Evolutionary conservation across 1,140 invertebrate species (phyloP), one percentile per base, ranked within the genome.

Genomic region (Drosophila leontia): DNA sequence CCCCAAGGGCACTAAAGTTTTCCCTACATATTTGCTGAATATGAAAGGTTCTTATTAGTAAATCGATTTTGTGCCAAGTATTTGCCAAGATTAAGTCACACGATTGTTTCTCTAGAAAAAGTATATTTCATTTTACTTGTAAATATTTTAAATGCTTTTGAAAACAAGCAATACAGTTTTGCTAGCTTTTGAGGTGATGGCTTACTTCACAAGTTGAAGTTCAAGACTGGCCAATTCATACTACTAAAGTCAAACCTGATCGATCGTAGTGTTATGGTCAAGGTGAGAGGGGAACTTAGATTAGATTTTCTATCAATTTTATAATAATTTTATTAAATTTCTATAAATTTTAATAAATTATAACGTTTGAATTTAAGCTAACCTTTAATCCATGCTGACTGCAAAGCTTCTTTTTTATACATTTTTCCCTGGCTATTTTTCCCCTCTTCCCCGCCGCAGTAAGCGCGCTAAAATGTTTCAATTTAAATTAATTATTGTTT

Each of bases 401-500:
- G 37, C 39, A 17, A 29, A 17, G 32, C 8, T 50, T 39, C 13
- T 3, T 12, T 32, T 32, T 37, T 35, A 11, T 26, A 19, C 15
- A 39, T 50, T 58, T 45, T 26, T 7, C 23, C 35, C 13, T 6
- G 19, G 0, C 15, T 34, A 23, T 32, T 34, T 19, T 12, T 1
- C 26, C 12, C 13, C 9, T 0, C 17, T 12, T 23, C 35, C 9
- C 17, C 34, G 37, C 19, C 35, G 56, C 69, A 61, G 74, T 62
- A 56, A 76, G 57, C 51, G 69, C 78, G 85, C 85, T 84, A 82
- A 90, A 88, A 90, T 88, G 85, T 90, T 88, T 88, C 85, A 88
- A 88, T 88, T 88, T 88, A 88, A 88, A 88, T 88, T 88, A 88
- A 88, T 88, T 88, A 88, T 88, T 88, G 85, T 88, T 88, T 88